These are phyloP conservation scores for Tinamus major DNA, from an alignment of 2,797 vertebrate species.

Conservation along the genomic window DNA sequence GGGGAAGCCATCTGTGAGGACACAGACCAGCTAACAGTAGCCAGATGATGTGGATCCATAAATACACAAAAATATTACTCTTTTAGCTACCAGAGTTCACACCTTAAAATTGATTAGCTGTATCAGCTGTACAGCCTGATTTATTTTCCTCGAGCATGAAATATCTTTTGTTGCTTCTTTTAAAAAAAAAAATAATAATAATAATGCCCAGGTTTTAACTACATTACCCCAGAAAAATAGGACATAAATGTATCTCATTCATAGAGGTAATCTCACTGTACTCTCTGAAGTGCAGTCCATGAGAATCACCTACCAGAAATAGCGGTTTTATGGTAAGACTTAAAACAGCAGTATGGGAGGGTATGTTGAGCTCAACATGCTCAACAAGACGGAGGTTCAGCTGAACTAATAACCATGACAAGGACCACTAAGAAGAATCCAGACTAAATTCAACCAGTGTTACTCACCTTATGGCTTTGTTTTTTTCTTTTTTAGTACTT, in stretches of 20 bases:
- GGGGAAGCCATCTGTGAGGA: not conserved
- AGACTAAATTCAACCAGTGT: not conserved
- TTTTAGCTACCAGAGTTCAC: not conserved
- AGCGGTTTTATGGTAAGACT: not conserved
- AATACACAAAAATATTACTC: not conserved
- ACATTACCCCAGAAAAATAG: not conserved
- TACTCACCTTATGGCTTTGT: not conserved
- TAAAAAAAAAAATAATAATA: too few relatives aligned
- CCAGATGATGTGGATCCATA: not conserved
- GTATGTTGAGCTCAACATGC: rapidly evolving
- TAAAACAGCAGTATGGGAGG: not conserved
- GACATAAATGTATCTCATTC: not conserved
- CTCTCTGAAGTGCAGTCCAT: not conserved
- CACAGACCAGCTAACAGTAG: not conserved
- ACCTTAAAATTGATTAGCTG: not conserved
- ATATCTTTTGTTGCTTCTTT: not conserved
- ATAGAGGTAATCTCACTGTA: not conserved
- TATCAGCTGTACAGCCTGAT: not conserved
- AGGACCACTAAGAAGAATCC: not conserved
- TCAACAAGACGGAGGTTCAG: not conserved
- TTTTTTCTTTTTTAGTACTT: not conserved
- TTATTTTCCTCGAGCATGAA: not conserved
- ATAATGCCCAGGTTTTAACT: not conserved
- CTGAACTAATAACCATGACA: not conserved
- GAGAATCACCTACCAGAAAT: not conserved